phyloP scores from a whole-genome alignment of 2,113 vertebrate genomes.

The Paradisaea rubra region DNA sequence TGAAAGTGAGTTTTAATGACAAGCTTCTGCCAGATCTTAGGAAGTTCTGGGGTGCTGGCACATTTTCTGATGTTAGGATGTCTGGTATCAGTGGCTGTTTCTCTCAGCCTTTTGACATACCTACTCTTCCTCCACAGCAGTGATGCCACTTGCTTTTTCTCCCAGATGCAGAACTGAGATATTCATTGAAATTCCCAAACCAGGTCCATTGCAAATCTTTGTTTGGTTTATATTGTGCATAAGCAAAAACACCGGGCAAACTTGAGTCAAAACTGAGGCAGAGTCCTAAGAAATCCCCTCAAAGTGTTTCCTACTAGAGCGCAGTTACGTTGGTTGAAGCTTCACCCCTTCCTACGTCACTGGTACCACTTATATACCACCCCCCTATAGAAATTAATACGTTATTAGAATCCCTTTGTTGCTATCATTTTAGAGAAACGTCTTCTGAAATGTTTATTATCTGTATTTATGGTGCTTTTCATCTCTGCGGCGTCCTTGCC shows the following conservation, averaged over 20 bases:
- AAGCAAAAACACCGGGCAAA: not conserved
- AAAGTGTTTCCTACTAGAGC: fast-evolving
- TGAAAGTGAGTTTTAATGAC: not conserved
- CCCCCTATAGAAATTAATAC: not conserved
- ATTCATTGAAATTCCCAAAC: not conserved
- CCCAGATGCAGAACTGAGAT: not conserved
- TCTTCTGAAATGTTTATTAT: not conserved
- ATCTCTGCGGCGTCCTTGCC: fast-evolving
- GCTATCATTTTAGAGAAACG: not conserved
- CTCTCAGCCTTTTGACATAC: not conserved
- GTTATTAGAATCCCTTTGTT: not conserved
- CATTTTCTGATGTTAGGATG: not conserved
- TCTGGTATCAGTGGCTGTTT: not conserved
- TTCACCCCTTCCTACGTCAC: not conserved
- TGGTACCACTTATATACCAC: not conserved
- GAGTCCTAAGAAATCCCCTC: not conserved
- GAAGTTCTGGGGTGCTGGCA: not conserved
- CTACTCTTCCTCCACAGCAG: not conserved
- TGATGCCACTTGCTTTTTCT: not conserved
- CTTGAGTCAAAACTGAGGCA: not conserved
- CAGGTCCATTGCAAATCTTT: not conserved
- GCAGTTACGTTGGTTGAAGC: not conserved
- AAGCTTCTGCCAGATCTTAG: not conserved
- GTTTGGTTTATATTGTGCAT: not conserved
- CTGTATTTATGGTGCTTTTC: not conserved